Conservation (phyloP, 2,113 vertebrate genomes). For the Pantherophis guttatus region DNA sequence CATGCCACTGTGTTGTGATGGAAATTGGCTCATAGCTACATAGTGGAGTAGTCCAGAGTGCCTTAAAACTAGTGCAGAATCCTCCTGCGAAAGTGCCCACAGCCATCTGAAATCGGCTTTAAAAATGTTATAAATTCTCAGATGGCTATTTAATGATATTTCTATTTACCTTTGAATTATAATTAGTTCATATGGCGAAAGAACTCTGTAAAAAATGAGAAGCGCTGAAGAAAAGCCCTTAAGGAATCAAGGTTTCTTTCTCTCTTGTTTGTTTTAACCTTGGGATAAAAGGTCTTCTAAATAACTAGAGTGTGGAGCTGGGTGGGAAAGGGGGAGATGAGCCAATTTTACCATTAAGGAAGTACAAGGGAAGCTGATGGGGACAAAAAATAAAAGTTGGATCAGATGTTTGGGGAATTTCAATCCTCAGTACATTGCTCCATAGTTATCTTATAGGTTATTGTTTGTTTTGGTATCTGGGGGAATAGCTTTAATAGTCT, state of each 20-base stretch:
- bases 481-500: neutral
- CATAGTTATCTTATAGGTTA: neutral
- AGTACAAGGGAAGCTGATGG: neutral
- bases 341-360: neutral
- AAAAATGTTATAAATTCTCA: neutral
- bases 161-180: neutral
- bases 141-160: neutral
- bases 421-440: neutral
- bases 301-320: neutral
- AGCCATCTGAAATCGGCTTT: constrained; percentile 41
- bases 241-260: neutral
- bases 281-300: neutral
- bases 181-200: neutral
- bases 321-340: neutral
- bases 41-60: neutral
- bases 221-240: neutral
- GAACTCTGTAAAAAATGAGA: neutral
- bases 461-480: neutral
- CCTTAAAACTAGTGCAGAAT: neutral
- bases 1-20: neutral
- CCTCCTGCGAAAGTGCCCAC: neutral
- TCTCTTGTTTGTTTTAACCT: neutral
- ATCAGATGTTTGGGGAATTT: neutral
- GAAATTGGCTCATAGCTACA: neutral
- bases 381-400: neutral